Percentiles rank a stretch among this genome's conserved stretches.
These are phyloP conservation scores for Otolemur crassicaudatus DNA, from an alignment of 2,797 vertebrate genomes.

Conservation along the genomic window DNA sequence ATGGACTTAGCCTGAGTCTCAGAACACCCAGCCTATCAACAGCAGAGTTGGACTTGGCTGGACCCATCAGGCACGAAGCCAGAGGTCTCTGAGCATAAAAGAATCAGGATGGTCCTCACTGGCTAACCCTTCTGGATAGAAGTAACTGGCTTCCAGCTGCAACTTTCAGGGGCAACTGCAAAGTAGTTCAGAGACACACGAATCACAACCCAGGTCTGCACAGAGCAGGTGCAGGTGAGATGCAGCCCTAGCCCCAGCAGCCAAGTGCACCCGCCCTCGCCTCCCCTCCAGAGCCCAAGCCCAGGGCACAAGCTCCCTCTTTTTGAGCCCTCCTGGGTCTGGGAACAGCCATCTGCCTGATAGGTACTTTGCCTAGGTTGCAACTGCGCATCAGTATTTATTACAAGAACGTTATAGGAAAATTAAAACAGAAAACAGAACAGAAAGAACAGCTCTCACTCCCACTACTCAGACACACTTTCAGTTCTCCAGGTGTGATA, in stretches of 20 bases:
- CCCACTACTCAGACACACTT: background rate
- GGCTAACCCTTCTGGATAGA: background rate
- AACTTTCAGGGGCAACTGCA: background rate
- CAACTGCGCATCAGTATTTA: background rate
- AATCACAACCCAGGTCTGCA: background rate
- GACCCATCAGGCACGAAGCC: background rate
- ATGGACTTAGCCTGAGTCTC: background rate
- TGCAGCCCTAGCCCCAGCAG: background rate
- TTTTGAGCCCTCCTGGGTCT: background rate
- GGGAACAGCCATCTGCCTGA: accelerated
- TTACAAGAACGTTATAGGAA: background rate
- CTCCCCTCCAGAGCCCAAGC: background rate
- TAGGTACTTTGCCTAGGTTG: background rate
- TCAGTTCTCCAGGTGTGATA: background rate
- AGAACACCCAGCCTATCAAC: background rate
- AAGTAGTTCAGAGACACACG: background rate
- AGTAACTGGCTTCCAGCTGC: background rate
- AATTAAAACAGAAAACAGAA: background rate
- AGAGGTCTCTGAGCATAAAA: background rate
- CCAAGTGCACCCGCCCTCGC: background rate
- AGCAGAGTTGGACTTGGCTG: accelerated
- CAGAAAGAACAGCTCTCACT: background rate
- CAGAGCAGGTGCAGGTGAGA: accelerated
- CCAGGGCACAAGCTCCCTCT: background rate
- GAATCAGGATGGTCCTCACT: background rate